Base-by-base conservation (phyloP, 2,797 vertebrate species). In the Pipistrellus pipistrellus region DNA sequence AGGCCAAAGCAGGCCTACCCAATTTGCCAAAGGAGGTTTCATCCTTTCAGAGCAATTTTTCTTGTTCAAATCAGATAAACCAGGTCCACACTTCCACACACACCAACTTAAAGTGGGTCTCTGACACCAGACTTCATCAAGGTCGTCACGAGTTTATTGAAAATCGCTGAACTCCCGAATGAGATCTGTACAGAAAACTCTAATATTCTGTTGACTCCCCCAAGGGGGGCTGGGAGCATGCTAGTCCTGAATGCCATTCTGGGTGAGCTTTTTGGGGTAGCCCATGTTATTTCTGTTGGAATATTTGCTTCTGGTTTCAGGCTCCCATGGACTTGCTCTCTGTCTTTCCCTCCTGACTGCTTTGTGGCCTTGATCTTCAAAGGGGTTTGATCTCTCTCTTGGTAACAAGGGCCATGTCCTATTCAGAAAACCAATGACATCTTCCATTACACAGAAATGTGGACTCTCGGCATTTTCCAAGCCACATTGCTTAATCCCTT, bases 191-290 rank as follows among this genome's bases (percentile, higher is more conserved):
- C 30, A 48, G 55, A 23, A 32, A 38, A 84, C 30, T 83, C 44
- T 32, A 18, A 8, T 2, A 25, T 30, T 14, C n/a, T 14, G 14
- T 27, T 46, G 9, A 8, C 13, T 5, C 9, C 15, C 71, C 17
- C 27, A 4, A 6, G 12, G 1, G 0, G 13, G 32, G 13, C 41
- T 8, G 3, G 66, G 18, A 62, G 3, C 14, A 2, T 1, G 2
- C 21, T 1, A 0, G 35, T 9, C 55, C 48, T 4, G 25, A 23
- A 72, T 15, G 8, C n/a, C 64, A 48, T 17, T 46, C 59, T 48
- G 59, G 59, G 18, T 44, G 38, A 21, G 8, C 32, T 41, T 46
- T 53, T 38, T 32, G 5, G 32, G 30, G 10, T 27, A 25, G 15
- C 8, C 8, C 51, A 25, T 4, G 12, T 53, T 38, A 32, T 46